Base-by-base conservation (phyloP, 2,113 vertebrate genomes). In the Oceanodroma tethys region DNA sequence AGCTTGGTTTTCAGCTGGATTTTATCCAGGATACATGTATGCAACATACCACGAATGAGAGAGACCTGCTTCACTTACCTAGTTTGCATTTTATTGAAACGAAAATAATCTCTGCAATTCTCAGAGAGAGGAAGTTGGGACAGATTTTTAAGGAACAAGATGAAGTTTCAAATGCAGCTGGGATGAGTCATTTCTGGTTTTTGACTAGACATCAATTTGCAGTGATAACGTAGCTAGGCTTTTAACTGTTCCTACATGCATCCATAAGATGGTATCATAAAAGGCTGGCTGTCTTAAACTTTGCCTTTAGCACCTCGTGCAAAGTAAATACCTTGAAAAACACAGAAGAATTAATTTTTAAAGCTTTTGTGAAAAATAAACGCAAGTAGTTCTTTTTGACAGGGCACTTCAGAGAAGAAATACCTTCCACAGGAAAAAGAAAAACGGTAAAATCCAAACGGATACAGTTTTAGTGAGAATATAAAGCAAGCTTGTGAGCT, bases 101-200 rank as follows among this genome's bases (percentile, higher is more conserved):
- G 25, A 71, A 81, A 87, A 86, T 48, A 74, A 86, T 78, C 59
- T 79, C 16, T 81, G 36, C 42, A 71, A 66, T 78, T 81, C 32
- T 84, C 65, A 15, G 59, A 66, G 36, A 86, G 29, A 86, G 80
- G 89, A 97, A 91, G 63, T 50, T 66, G 17, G 58, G 59, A 80
- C 25, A 86, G 53, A 62, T 60, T 93, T 86, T 89, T 81, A 78
- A 84, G 76, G 85, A 88, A 88, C 43, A 88, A 95, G 50, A 93
- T 34, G 48, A 72, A 88, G 23, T 72, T 53, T 79, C 52, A 80
- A 50, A 68, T 72, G 36, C 52, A 86, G 79, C 58, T 88, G 79
- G 43, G 48, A 82, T 88, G 48, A 90, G 36, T 81, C 2, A 88
- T 68, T 90, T 92, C 71, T 88, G 62, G 0, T 4, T 82, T 92